Evolutionary conservation across 2,797 vertebrate species (phyloP), one percentile per base, ranked within the genome.

Genomic region (Peromyscus attwateri): DNA sequence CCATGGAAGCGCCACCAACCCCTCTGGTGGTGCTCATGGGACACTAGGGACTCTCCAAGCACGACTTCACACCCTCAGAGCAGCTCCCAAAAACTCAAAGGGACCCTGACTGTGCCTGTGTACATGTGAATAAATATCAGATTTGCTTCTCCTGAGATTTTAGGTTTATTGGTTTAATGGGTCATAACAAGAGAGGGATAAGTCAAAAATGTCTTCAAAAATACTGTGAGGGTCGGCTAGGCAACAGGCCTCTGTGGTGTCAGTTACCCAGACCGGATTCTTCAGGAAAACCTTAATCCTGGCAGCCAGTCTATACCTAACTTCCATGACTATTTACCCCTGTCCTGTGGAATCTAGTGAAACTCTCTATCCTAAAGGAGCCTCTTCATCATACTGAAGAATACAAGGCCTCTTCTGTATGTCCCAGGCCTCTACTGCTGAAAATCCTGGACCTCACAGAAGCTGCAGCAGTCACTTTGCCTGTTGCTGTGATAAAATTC

Each of bases 381-480:
- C 43, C 17, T 19, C 29, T 62, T 29, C 0, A 31, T 60, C 16
- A 9, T 21, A 0, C 17, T 1, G 19, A 31, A 31, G 40, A 37
- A 29, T 0, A 0, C 0, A 0, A 8, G 14, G 55, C 11, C 73
- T 1, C 0, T 13, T 1, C 11, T 29, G 14, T 25, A 6, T 2
- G 11, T 13, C 25, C 55, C 2, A 52, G 16, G 27, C 9, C 0
- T 27, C 40, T 4, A 0, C 43, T 19, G 19, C 31, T 6, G 31
- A 4, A n/a, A 12, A 0, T 9, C 16, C 75, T 3, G 0, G 1
- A 11, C 0, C 1, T 52, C 55, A 17, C 17, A 52, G 8, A 3
- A 14, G 60, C 4, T 71, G 25, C 21, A 55, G 25, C 55, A 17
- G 34, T 37, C 34, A 87, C 66, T 40, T 34, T 34, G 31, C 4